Conservation (phyloP, 2,797 vertebrate species). For the Melopsittacus undulatus region DNA sequence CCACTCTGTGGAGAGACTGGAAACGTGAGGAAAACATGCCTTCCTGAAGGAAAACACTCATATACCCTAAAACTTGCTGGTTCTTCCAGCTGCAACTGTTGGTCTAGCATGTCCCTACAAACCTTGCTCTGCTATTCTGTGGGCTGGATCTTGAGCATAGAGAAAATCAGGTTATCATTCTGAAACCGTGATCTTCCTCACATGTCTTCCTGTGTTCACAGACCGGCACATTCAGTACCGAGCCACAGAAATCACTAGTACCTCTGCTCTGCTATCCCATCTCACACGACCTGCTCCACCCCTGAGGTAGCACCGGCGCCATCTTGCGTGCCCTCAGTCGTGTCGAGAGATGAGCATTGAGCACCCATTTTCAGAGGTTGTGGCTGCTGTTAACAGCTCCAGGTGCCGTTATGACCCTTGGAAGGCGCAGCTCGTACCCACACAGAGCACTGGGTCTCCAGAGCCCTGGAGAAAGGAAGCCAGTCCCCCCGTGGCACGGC, state of each 20-base stretch:
- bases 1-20: too few relatives aligned
- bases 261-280: not conserved
- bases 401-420: too few relatives aligned
- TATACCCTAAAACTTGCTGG: not conserved
- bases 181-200: not conserved
- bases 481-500: fast-evolving
- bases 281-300: not conserved
- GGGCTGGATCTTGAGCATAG: not conserved
- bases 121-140: not conserved
- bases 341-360: fast-evolving
- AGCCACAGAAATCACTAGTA: too few relatives aligned
- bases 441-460: not conserved
- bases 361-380: too few relatives aligned
- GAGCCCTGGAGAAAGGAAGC: not conserved
- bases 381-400: not conserved
- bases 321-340: not conserved
- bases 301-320: not conserved
- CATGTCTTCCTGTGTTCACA: not conserved
- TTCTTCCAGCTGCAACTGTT: not conserved
- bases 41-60: not conserved
- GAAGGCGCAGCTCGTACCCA: not conserved
- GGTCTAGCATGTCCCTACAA: not conserved
- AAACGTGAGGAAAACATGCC: not conserved
- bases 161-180: not conserved
- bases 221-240: not conserved